These are phyloP conservation scores for Porites lobata DNA, from an alignment of 92 coral and sea anemone species.

Conservation along the genomic window DNA sequence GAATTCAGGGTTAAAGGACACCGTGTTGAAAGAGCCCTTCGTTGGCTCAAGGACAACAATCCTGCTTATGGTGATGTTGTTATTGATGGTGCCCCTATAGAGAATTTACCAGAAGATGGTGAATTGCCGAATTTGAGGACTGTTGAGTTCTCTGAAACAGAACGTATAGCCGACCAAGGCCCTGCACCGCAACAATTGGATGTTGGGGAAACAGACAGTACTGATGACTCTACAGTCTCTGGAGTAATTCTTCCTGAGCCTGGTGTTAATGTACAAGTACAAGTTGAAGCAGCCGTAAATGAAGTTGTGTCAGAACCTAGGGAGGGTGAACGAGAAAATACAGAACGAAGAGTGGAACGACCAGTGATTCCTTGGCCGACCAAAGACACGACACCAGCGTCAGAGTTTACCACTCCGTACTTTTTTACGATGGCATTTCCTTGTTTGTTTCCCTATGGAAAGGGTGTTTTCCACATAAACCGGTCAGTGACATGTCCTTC, in stretches of 20 bases:
- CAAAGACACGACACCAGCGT: conserved; percentile 16
- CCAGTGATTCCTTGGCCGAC: too few species aligned
- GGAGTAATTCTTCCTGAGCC: conserved; percentile 51
- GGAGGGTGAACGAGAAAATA: too few species aligned
- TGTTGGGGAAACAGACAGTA: background rate
- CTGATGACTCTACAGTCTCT: conserved; percentile 46
- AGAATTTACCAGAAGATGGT: too few species aligned
- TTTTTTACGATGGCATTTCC: conserved; percentile 51
- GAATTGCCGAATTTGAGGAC: too few species aligned
- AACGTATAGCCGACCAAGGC: conserved; percentile 30
- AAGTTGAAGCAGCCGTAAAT: conserved; percentile 17
- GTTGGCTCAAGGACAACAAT: conserved; percentile 53
- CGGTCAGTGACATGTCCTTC: too few species aligned
- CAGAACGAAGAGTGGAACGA: too few species aligned
- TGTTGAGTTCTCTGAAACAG: conserved; percentile 8
- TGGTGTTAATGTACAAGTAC: conserved; percentile 45
- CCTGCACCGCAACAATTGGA: conserved; percentile 44
- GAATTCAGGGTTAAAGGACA: conserved; percentile 52
- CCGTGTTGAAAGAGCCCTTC: conserved; percentile 41
- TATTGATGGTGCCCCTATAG: background rate
- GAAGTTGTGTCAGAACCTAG: background rate
- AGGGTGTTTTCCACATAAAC: too few species aligned
- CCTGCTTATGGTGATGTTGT: conserved; percentile 1
- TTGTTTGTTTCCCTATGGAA: conserved; percentile 40
- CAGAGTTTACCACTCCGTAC: too few species aligned